A percentile compares a stretch with the other conserved stretches of the same genome.
These are phyloP conservation scores for Propithecus perrieri DNA, from an alignment of 2,797 vertebrate species.

Conservation along the genomic window DNA sequence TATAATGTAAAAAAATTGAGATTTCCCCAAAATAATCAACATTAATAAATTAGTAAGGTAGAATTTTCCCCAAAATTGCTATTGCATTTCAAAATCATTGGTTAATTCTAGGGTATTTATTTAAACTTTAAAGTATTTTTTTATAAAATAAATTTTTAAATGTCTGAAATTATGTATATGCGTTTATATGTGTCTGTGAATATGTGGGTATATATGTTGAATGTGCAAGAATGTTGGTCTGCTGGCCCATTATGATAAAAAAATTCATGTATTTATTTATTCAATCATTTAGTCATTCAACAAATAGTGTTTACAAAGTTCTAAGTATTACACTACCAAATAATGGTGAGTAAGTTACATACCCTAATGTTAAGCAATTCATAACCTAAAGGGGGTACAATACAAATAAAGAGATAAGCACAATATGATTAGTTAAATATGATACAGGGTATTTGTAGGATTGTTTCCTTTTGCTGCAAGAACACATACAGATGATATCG, in stretches of 20 bases:
- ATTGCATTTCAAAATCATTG: neutral
- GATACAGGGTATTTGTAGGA: neutral
- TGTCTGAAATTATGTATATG: neutral
- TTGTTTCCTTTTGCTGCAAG: neutral
- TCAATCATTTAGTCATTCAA: neutral
- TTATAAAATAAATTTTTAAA: slow-evolving; percentile 20
- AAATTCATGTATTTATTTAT: neutral
- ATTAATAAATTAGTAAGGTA: slow-evolving; percentile 3
- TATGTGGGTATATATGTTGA: neutral
- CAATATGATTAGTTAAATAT: neutral
- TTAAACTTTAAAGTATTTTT: neutral
- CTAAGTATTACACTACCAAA: neutral
- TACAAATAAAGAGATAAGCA: neutral
- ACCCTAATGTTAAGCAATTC: neutral
- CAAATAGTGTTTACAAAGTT: neutral
- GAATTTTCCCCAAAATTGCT: neutral
- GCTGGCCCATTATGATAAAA: neutral
- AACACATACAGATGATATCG: neutral
- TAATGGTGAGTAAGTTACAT: neutral
- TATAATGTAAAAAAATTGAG: neutral
- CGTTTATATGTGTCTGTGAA: neutral
- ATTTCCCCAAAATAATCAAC: neutral
- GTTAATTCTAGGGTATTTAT: neutral
- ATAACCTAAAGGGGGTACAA: neutral
- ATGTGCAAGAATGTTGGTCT: neutral